A percentile compares a stretch with the other conserved stretches of the same genome.
phyloP scores from a whole-genome alignment of 2,797 vertebrate species.

The Propithecus deckenii region DNA sequence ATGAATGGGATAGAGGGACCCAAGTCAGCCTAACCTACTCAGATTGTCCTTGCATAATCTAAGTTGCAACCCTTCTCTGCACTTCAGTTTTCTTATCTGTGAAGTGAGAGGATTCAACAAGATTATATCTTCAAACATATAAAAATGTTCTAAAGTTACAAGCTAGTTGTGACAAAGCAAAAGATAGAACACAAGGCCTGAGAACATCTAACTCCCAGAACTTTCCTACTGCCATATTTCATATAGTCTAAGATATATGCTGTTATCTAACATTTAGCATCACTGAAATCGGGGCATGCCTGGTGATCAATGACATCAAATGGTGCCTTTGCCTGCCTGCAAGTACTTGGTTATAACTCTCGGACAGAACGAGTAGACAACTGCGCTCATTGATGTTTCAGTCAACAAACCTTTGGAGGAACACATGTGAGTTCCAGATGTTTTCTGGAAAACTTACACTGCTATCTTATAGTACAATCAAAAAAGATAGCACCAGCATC shows the following conservation, averaged over 20 bases:
- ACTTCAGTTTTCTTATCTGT: not conserved
- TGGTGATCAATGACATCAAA: accelerated
- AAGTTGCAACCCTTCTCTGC: not conserved
- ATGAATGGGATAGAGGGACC: not conserved
- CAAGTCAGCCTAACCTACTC: not conserved
- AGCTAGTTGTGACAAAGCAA: not conserved
- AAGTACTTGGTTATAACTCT: not conserved
- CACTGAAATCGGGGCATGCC: not conserved
- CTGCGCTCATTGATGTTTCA: not conserved
- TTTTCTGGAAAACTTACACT: not conserved
- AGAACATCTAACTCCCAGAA: not conserved
- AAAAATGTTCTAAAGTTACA: not conserved
- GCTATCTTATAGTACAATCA: not conserved
- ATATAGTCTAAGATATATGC: not conserved
- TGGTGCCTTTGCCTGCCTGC: not conserved
- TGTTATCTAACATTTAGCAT: not conserved
- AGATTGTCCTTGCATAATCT: not conserved
- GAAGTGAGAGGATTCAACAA: not conserved
- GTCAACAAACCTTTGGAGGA: not conserved
- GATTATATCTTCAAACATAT: not conserved
- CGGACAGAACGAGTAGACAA: not conserved
- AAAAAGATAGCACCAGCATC: not conserved
- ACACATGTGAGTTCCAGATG: not conserved
- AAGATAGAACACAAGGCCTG: not conserved
- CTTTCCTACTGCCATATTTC: not conserved